Percentiles rank a stretch among this genome's conserved stretches.
phyloP scores from a whole-genome alignment of 2,888 invertebrate genomes.

The Tuberolachnus salignus region DNA sequence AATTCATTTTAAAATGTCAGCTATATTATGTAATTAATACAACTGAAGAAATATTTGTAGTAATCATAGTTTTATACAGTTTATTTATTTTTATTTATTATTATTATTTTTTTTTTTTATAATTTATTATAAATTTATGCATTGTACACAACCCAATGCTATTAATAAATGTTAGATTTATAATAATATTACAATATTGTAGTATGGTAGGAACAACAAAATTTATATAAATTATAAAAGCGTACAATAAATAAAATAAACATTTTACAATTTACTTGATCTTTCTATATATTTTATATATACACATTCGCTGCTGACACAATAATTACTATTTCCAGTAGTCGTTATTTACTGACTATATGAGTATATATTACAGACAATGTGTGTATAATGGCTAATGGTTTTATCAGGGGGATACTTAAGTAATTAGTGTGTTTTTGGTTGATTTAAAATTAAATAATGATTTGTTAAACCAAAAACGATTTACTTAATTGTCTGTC shows the following conservation, averaged over 20 bases:
- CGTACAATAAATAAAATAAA: constrained; percentile 27
- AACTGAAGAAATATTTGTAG: constrained; percentile 44
- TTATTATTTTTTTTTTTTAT: not conserved
- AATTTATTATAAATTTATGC: constrained; percentile 31
- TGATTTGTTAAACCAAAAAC: too few relatives aligned
- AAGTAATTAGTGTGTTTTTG: not conserved
- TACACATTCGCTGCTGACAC: not conserved
- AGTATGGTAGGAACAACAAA: constrained; percentile 45
- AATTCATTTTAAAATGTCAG: constrained; percentile 33
- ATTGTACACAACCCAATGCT: not conserved
- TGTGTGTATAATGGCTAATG: not conserved
- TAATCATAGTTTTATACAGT: constrained; percentile 42
- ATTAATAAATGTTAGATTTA: constrained; percentile 33
- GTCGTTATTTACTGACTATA: not conserved
- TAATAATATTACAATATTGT: constrained; percentile 47
- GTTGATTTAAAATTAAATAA: too few relatives aligned
- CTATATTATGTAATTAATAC: constrained; percentile 46
- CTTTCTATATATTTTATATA: constrained; percentile 13
- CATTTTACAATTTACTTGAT: constrained; percentile 31
- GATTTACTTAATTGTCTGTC: too few relatives aligned
- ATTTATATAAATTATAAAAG: constrained; percentile 41
- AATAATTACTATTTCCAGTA: constrained; percentile 7
- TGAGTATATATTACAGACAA: not conserved
- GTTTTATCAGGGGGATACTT: not conserved
- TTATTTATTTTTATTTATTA: constrained; percentile 34